These are phyloP conservation scores for Tanypteryx hageni DNA, from an alignment of 2,888 invertebrate species.

Conservation along the genomic window DNA sequence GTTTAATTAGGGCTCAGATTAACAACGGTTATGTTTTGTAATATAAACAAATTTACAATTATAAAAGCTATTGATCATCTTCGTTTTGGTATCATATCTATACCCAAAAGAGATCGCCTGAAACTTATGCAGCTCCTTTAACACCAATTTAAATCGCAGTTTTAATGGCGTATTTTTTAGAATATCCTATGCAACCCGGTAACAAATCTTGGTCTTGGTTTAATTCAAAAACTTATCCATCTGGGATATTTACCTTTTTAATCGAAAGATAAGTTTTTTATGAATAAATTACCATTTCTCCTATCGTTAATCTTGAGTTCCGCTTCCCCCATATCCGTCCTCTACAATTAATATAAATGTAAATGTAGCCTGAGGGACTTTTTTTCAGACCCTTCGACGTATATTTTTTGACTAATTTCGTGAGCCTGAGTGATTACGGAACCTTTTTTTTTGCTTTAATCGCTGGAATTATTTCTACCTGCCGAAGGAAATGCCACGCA, in stretches of 20 bases:
- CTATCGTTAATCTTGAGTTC: not conserved
- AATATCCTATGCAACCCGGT: too few species aligned
- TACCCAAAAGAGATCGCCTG: too few species aligned
- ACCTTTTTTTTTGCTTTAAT: not conserved
- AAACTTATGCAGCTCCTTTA: too few species aligned
- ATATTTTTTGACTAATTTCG: not conserved
- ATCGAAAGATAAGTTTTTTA: slow-evolving; percentile 13
- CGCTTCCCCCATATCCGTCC: not conserved
- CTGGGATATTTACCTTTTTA: not conserved
- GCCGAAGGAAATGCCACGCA: not conserved
- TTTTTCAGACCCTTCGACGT: not conserved
- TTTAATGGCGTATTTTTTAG: too few species aligned
- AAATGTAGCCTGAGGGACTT: not conserved
- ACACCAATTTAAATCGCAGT: too few species aligned
- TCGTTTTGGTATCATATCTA: too few species aligned
- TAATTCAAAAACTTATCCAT: too few species aligned
- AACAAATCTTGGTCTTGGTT: too few species aligned
- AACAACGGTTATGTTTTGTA: too few species aligned
- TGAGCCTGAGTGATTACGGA: not conserved
- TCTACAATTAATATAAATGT: slow-evolving; percentile 43
- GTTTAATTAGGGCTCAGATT: too few species aligned
- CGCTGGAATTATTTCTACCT: not conserved
- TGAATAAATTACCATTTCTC: slow-evolving; percentile 46
- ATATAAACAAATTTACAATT: too few species aligned
- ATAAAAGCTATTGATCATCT: too few species aligned